Evolutionary conservation across 2,113 vertebrate species (phyloP), one percentile per base, ranked within the genome.

Genomic region (Embiotoca jacksoni): DNA sequence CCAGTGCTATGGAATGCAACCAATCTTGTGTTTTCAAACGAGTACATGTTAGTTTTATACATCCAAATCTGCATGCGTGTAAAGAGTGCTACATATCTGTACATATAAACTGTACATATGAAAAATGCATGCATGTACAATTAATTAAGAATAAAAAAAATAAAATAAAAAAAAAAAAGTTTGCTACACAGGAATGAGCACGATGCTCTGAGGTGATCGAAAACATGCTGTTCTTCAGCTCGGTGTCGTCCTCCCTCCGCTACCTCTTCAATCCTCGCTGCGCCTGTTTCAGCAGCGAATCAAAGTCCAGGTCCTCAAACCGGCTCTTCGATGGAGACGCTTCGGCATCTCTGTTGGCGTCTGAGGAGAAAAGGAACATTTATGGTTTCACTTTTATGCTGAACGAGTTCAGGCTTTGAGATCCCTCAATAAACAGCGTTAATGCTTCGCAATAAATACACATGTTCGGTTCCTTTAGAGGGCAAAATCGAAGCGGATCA

Each of bases 201-300:
- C 44, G 69, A 67, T 47, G 72, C 80, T 88, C 78, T 76, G 79
- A 92, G 90, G 80, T 46, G 58, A 57, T 11, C 7, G 31, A 58
- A 58, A 39, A 3, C 31, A 13, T 44, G 41, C 11, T 50, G 71
- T 52, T 36, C 36, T 76, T 47, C 39, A 39, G n/a, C 6, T 7
- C 1, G 5, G 31, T 15, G 47, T 3, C 46, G 15, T 33, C 7
- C 0, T 52, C 6, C 16, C 53, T 80, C 72, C 63, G 95, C 95
- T 97, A 97, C 93, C 95, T 96, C 92, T 93, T 92, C 65, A 94
- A 76, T 80, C 93, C 96, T 82, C 93, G 96, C 94, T 98, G 96
- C 77, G 97, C 97, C 92, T 97, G 95, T 92, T 96, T 96, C 85
- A 98, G 95, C 91, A 98, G 94, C 11, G 96, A 96, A 90, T 98